Base-by-base conservation (phyloP, 2,888 invertebrate species). In the Leucophenga montana region DNA sequence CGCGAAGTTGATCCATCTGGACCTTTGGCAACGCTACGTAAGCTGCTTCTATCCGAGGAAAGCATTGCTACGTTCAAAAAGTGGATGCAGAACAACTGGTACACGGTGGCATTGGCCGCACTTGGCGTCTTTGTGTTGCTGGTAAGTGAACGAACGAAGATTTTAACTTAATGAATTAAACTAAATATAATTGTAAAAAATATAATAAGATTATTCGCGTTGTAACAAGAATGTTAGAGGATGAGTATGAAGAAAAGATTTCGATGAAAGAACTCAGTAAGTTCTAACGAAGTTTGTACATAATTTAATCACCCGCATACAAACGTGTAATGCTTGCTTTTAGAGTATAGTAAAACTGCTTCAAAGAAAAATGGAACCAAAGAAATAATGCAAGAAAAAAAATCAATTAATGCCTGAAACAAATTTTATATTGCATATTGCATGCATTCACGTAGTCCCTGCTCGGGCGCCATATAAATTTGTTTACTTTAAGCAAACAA, bases 1-100 rank as follows among this genome's bases (percentile, higher is more conserved):
- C 92, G 97, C 79, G 97, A 97, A 90, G 96, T 97, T 72, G 97
- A 97, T 91, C 97, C 97, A 16, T 95, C 96, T 1, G 97, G 97
- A 9, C 97, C 97, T 14, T 89, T 97, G 84, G 97, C 97, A 14
- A 97, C 97, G 22, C 90, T 97, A 67, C 92, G 96, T 66, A 95
- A 95, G 87, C 90, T 97, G 64, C 90, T 97, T 65, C 90, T 97
- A 65, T 96, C 96, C 0, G 96, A 96, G 87, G 95, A 97, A 88
- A 96, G 95, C 85, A 93, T 97, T 73, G 95, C 95, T 53, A 94
- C 95, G 74, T 95, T 97, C 88, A 94, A 94, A 87, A 92, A 92
- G 84, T 97, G 96, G 96, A 91, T 97, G 82, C 91, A 93, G 77
- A 93, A 94, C 66, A 95, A 97, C 88, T 97, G 97, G 97, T 97